Conservation (phyloP, 1,140 invertebrate species). For the Drosophila triauraria region DNA sequence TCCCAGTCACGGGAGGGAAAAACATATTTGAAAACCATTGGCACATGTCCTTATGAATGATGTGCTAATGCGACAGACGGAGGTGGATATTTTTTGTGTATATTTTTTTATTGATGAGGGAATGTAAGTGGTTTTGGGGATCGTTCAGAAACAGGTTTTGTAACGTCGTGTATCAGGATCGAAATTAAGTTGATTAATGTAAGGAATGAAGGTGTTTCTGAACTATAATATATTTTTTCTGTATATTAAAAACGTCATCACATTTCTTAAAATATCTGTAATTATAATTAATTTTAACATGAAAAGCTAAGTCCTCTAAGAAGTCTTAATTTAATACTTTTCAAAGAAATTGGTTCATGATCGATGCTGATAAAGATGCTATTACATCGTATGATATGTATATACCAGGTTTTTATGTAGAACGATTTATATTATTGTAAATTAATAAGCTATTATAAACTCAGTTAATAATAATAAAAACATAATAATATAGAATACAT, state of each 20-base stretch:
- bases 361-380: no score
- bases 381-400: no score
- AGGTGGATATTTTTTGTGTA: slow-evolving; percentile 12
- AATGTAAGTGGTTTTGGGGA: slow-evolving; percentile 16
- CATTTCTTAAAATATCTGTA: no score
- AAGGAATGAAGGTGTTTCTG: background rate
- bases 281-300: background rate
- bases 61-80: slow-evolving; percentile 79
- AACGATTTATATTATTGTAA: no score
- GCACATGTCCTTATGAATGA: slow-evolving; percentile 84
- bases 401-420: no score
- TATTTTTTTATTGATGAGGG: slow-evolving; percentile 10
- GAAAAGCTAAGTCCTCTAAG: no score
- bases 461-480: no score
- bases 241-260: fast-evolving
- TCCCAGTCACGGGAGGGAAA: slow-evolving; percentile 14
- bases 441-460: no score
- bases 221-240: background rate
- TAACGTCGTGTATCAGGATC: background rate
- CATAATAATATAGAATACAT: no score
- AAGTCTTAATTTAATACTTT: no score
- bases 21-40: slow-evolving; percentile 73
- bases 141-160: slow-evolving; percentile 5
- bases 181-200: background rate
- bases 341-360: no score